A percentile compares a stretch with the other conserved stretches of the same genome.
Evolutionary conservation across 2,113 vertebrate species (phyloP).

Genomic region (Leptodactylus fuscus): DNA sequence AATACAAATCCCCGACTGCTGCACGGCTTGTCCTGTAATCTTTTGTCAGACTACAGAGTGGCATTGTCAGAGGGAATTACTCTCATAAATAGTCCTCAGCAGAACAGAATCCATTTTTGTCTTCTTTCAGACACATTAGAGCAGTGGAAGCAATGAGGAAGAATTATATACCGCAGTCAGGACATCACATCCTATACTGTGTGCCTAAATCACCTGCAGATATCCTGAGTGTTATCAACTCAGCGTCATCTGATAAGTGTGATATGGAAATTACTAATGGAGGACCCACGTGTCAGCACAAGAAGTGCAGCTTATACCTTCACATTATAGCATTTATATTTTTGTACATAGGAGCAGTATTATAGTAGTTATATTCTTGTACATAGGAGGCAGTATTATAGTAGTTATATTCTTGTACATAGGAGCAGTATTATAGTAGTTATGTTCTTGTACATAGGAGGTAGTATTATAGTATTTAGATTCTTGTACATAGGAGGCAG

Average conservation of each 20-base stretch:
- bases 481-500: not conserved
- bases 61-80: conserved; percentile 68
- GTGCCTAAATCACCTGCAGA: not conserved
- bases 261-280: not conserved
- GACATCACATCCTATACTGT: not conserved
- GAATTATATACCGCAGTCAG: conserved; percentile 3
- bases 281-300: too few relatives aligned
- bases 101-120: conserved; percentile 63
- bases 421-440: too few relatives aligned
- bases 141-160: conserved; percentile 51
- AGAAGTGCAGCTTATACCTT: too few relatives aligned
- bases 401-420: not conserved
- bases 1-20: conserved; percentile 62
- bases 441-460: too few relatives aligned
- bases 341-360: too few relatives aligned
- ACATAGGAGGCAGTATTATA: not conserved
- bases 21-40: conserved; percentile 11
- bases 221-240: not conserved
- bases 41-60: conserved; percentile 62
- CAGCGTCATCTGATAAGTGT: not conserved
- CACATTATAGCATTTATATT: too few relatives aligned
- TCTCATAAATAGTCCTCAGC: conserved; percentile 69
- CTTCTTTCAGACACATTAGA: conserved; percentile 63
- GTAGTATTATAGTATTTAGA: too few relatives aligned
- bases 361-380: too few relatives aligned